phyloP scores from a whole-genome alignment of 2,888 invertebrate genomes.

The Drosophila neotestacea region DNA sequence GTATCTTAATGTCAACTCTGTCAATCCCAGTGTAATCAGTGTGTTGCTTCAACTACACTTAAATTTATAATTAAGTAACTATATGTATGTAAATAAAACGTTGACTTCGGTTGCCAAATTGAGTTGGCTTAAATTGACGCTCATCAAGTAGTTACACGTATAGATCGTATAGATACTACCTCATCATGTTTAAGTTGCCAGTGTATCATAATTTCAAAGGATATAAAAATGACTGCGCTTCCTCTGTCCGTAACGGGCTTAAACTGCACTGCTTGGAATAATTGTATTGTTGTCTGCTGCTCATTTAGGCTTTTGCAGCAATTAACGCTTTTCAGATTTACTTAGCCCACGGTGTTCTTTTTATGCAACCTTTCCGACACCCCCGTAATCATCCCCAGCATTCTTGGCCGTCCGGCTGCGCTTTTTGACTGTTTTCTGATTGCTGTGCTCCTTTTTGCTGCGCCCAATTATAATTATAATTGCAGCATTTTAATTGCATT shows the following conservation, averaged over 20 bases:
- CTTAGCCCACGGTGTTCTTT: slow-evolving; percentile 55
- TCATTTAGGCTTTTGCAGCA: slow-evolving; percentile 55
- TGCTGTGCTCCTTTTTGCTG: slow-evolving; percentile 54
- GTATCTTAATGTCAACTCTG: no score
- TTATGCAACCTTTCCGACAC: slow-evolving; percentile 42
- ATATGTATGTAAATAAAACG: no score
- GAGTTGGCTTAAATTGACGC: no score
- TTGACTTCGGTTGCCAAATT: no score
- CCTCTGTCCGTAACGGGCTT: slow-evolving; percentile 13
- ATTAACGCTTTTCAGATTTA: slow-evolving; percentile 65
- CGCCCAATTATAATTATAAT: slow-evolving; percentile 76
- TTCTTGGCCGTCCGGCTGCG: slow-evolving; percentile 33
- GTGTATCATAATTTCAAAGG: slow-evolving; percentile 4
- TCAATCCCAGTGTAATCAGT: no score
- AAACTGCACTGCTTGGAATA: slow-evolving; percentile 43
- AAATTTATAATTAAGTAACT: no score
- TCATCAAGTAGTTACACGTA: no score
- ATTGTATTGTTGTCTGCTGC: slow-evolving; percentile 61
- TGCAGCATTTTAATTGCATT: slow-evolving; percentile 79
- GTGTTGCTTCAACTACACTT: no score
- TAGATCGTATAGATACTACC: neutral
- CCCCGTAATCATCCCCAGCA: slow-evolving; percentile 12
- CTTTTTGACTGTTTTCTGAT: slow-evolving; percentile 59
- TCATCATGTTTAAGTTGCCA: neutral
- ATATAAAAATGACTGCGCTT: slow-evolving; percentile 17